Evolutionary conservation across 2,113 vertebrate genomes (phyloP), one percentile per base, ranked within the genome.

Genomic region (Micronycteris hirsuta): DNA sequence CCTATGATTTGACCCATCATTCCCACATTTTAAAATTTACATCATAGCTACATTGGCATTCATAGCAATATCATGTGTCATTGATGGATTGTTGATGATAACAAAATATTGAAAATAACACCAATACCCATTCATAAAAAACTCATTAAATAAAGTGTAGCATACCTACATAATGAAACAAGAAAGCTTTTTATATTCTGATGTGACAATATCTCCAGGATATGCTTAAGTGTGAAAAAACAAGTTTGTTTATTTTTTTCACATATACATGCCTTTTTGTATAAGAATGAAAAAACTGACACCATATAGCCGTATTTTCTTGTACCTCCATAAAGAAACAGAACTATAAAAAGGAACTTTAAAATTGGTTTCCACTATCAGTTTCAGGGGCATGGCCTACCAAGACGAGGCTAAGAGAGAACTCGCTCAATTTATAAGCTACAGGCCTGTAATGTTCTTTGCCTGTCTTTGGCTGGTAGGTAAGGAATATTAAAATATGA

Each of bases 401-500:
- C 7, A 71, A 84, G 49, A 36, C 49, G 82, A 78, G 22, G 5
- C 5, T 1, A 54, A 43, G 13, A 77, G 26, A 82, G 20, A 87
- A 41, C 38, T 1, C 20, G 67, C 20, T 43, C 65, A 76, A 22
- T 73, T 63, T 77, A 85, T 33, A 56, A 80, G 43, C 33, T 19
- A 28, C 6, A 5, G 4, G 7, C 17, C 65, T 68, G 12, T 14
- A 52, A 61, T 47, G 52, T n/a, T 22, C 28, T 76, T 88, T 58
- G 8, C 14, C 5, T 41, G 0, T n/a, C 31, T 12, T 4, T 58
- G 0, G 31, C 26, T 56, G 10, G n/a, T 9, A 67, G n/a, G n/a
- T n/a, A n/a, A 88, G 9, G 5, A 81, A 74, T 67, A 74, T n/a
- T 78, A 45, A 83, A 93, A 85, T 41, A 49, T 47, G 31, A 54